phyloP scores from a whole-genome alignment of 2,113 vertebrate species.

The Kryptolebias marmoratus region DNA sequence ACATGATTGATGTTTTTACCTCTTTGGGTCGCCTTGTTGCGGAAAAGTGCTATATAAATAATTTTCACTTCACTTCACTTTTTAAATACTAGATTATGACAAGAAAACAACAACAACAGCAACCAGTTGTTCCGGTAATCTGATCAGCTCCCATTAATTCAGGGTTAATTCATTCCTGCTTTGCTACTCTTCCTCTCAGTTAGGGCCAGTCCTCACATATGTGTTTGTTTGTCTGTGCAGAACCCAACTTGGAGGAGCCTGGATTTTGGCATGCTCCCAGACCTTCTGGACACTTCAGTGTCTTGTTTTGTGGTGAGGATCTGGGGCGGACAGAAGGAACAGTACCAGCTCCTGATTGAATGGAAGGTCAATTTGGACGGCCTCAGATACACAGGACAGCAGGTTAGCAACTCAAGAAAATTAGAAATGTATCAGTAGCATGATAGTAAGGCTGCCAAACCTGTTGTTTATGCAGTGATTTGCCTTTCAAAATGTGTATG shows the following conservation, averaged over 20 bases:
- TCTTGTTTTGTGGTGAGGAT: slow-evolving; percentile 96
- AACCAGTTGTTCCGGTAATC: background rate
- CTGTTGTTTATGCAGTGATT: too few species aligned
- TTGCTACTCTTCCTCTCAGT: background rate
- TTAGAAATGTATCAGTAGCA: too few species aligned
- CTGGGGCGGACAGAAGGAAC: slow-evolving; percentile 91
- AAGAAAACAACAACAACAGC: background rate
- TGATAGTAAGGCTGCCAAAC: too few species aligned
- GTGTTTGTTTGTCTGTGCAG: slow-evolving; percentile 72
- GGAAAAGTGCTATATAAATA: too few species aligned
- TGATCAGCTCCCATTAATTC: background rate
- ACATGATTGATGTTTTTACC: too few species aligned
- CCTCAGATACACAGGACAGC: slow-evolving; percentile 93
- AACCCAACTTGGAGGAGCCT: slow-evolving; percentile 98
- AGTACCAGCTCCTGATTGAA: slow-evolving; percentile 91
- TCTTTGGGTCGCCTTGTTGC: too few species aligned
- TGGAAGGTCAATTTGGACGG: slow-evolving; percentile 97
- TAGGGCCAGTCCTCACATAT: slow-evolving; percentile 4
- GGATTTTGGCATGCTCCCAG: slow-evolving; percentile 95
- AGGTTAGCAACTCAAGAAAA: slow-evolving; percentile 80
- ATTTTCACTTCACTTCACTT: too few species aligned
- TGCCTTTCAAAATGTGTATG: too few species aligned
- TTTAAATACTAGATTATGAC: background rate
- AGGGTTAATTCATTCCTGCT: background rate
- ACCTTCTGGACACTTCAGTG: slow-evolving; percentile 92